These are phyloP conservation scores for Drosophila neonasuta DNA, from an alignment of 2,888 invertebrate genomes.

Conservation along the genomic window DNA sequence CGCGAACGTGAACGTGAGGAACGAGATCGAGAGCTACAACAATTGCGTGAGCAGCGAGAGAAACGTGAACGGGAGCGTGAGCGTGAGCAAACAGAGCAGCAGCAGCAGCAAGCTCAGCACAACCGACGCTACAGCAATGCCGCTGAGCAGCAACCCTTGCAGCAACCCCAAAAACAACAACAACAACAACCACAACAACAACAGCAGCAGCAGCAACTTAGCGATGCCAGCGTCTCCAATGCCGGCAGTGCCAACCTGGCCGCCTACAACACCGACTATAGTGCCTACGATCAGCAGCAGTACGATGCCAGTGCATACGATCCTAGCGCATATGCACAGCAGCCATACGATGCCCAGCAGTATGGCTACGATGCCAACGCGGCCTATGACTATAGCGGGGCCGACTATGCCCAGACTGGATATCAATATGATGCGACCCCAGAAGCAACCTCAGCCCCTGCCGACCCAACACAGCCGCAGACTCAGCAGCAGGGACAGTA, in stretches of 20 bases:
- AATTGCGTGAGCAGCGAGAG: conserved; percentile 60
- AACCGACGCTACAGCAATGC: conserved; percentile 56
- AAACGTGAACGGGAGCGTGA: conserved; percentile 54
- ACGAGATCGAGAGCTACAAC: conserved; percentile 54
- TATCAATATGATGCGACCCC: conserved; percentile 76
- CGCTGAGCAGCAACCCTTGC: conserved; percentile 29
- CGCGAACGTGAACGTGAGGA: conserved; percentile 51
- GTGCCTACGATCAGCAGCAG: conserved; percentile 80
- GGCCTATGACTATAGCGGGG: conserved; percentile 68
- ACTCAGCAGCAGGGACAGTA: conserved; percentile 35
- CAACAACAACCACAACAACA: conserved; percentile 21
- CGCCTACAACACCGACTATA: conserved; percentile 78
- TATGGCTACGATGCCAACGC: conserved; percentile 68
- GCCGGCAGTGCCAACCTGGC: conserved; percentile 64
- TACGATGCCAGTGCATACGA: conserved; percentile 79
- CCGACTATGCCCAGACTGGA: conserved; percentile 72
- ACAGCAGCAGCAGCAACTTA: conserved; percentile 38
- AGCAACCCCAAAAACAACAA: conserved; percentile 9
- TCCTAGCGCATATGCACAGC: conserved; percentile 71
- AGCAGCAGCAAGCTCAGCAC: conserved; percentile 53
- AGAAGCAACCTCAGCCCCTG: conserved; percentile 44
- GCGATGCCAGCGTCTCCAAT: conserved; percentile 54
- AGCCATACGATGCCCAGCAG: conserved; percentile 69
- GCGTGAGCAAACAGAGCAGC: conserved; percentile 70
- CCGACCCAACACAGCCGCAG: conserved; percentile 50